Conservation (phyloP, 1,140 invertebrate species). For the Drosophila repleta region DNA sequence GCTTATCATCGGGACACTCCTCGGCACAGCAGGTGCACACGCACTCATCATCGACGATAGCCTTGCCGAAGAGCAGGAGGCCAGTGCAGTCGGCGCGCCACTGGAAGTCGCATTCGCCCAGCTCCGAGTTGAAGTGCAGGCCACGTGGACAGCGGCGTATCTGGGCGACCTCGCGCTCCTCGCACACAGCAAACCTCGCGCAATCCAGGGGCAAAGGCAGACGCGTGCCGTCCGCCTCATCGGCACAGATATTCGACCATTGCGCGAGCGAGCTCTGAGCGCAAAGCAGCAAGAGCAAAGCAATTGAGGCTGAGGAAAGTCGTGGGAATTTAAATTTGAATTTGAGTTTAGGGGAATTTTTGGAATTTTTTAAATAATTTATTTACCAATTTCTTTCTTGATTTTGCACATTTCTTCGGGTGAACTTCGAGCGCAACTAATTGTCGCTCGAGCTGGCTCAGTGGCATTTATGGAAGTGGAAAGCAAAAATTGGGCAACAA, state of each 20-base stretch:
- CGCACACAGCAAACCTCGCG: constrained; percentile 50
- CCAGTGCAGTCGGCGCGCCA: constrained; percentile 60
- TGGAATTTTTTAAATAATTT: not conserved
- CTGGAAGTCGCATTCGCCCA: constrained; percentile 66
- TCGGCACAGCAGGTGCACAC: constrained; percentile 58
- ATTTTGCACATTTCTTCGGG: constrained; percentile 22
- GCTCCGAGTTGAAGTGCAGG: constrained; percentile 58
- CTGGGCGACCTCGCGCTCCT: constrained; percentile 31
- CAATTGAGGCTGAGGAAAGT: not conserved
- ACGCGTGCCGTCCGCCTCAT: constrained; percentile 47
- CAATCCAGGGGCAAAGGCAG: constrained; percentile 47
- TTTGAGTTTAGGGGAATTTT: too few relatives aligned
- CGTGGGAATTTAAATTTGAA: too few relatives aligned
- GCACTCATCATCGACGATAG: constrained; percentile 35
- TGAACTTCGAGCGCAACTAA: constrained; percentile 57
- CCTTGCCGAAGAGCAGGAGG: constrained; percentile 34
- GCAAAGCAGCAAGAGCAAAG: not conserved
- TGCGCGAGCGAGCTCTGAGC: constrained; percentile 20
- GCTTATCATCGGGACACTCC: constrained; percentile 32
- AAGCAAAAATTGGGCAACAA: constrained; percentile 8
- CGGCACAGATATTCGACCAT: constrained; percentile 34
- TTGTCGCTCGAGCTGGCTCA: constrained; percentile 9
- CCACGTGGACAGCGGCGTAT: constrained; percentile 60
- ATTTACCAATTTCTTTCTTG: constrained; percentile 35
- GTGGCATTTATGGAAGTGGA: constrained; percentile 54